These are phyloP conservation scores for Streptopelia turtur DNA, from an alignment of 2,797 vertebrate genomes.

Conservation along the genomic window DNA sequence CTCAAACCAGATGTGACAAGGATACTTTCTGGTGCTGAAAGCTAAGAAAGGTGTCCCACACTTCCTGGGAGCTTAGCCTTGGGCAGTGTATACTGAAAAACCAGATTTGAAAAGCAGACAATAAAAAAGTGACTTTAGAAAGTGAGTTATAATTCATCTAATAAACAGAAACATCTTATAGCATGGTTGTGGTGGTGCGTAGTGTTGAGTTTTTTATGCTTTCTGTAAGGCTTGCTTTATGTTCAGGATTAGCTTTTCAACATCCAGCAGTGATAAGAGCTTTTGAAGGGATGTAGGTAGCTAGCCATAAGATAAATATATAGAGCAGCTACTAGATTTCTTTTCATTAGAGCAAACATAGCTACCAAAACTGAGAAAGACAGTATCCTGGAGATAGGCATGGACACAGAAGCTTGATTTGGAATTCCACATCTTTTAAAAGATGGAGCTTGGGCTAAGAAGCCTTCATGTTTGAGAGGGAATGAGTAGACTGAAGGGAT, in stretches of 20 bases:
- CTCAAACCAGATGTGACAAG: conserved; percentile 62
- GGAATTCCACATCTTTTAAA: neutral
- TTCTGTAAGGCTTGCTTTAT: conserved; percentile 54
- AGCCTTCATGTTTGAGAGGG: neutral
- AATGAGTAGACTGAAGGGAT: neutral
- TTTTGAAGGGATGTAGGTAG: conserved; percentile 30
- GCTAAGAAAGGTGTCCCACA: conserved; percentile 19
- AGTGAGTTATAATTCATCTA: conserved; percentile 13
- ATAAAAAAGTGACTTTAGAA: conserved; percentile 25
- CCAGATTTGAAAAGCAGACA: conserved; percentile 33
- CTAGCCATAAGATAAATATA: neutral
- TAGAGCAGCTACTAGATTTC: neutral
- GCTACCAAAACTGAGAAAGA: neutral
- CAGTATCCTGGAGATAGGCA: neutral
- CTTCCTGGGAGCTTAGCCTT: conserved; percentile 67
- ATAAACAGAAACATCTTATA: conserved; percentile 26
- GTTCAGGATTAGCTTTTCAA: conserved; percentile 53
- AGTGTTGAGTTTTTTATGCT: conserved; percentile 56
- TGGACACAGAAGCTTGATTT: neutral
- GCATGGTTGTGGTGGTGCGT: neutral
- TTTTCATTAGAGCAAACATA: neutral
- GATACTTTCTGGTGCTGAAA: conserved; percentile 62
- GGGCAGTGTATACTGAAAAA: neutral
- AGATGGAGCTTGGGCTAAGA: neutral
- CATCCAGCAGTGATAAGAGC: conserved; percentile 17